phyloP scores from a whole-genome alignment of 2,113 vertebrate species.

The Thamnophis sirtalis region DNA sequence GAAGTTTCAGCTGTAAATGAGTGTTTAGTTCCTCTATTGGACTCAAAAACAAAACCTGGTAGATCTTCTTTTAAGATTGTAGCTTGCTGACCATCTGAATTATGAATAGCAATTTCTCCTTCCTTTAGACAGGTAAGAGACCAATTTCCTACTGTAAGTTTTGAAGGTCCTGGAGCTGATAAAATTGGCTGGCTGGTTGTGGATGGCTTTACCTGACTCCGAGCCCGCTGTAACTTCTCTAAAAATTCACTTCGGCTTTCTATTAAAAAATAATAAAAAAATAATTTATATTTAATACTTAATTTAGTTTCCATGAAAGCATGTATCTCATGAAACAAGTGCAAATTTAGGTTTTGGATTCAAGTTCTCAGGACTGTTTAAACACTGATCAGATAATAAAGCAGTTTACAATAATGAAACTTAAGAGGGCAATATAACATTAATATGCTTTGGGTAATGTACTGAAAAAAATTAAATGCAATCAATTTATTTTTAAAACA shows the following conservation, averaged over 20 bases:
- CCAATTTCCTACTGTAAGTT: slow-evolving; percentile 98
- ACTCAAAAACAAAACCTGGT: slow-evolving; percentile 97
- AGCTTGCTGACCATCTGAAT: slow-evolving; percentile 97
- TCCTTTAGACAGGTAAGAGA: slow-evolving; percentile 96
- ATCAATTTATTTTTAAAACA: neutral
- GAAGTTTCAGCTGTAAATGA: slow-evolving; percentile 98
- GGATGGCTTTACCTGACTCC: slow-evolving; percentile 94
- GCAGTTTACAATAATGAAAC: neutral
- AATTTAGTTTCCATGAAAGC: neutral
- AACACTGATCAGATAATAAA: neutral
- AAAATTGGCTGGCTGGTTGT: slow-evolving; percentile 93
- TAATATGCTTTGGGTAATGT: neutral
- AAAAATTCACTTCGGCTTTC: slow-evolving; percentile 98
- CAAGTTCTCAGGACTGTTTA: slow-evolving; percentile 26
- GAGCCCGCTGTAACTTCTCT: slow-evolving; percentile 94
- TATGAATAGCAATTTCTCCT: slow-evolving; percentile 97
- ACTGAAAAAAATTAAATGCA: neutral
- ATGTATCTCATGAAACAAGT: neutral
- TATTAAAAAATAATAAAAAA: slow-evolving; percentile 59
- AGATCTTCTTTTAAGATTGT: slow-evolving; percentile 97
- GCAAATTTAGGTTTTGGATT: slow-evolving; percentile 4
- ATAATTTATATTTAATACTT: slow-evolving; percentile 32
- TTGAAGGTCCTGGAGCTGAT: slow-evolving; percentile 83
- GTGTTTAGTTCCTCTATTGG: slow-evolving; percentile 97
- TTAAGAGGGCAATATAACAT: neutral